Conservation (phyloP, 2,797 vertebrate species). For the Hemibagrus guttatus region DNA sequence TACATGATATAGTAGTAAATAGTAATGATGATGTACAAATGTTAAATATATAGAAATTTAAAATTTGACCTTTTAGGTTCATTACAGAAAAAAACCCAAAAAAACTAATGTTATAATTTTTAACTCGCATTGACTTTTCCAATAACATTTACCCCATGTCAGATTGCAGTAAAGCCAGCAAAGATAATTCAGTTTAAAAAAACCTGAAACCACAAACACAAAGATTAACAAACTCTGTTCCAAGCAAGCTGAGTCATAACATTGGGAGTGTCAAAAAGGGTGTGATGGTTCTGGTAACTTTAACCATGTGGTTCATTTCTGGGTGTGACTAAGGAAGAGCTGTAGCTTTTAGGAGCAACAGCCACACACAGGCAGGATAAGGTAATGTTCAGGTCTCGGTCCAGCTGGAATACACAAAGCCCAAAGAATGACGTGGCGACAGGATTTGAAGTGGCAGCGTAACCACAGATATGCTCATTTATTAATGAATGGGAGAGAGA, state of each 20-base stretch:
- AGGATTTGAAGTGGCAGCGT: neutral
- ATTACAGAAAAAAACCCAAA: neutral
- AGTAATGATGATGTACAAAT: neutral
- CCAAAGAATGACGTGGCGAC: neutral
- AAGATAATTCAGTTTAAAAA: constrained; percentile 19
- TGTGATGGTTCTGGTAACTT: constrained; percentile 64
- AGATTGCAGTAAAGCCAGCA: neutral
- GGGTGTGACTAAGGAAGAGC: constrained; percentile 62
- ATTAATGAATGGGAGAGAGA: constrained; percentile 6
- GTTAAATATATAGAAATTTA: neutral
- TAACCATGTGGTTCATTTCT: constrained; percentile 64
- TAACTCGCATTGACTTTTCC: neutral
- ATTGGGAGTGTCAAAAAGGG: constrained; percentile 43
- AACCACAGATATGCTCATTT: constrained; percentile 21
- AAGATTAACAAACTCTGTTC: constrained; percentile 60
- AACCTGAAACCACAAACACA: constrained; percentile 1
- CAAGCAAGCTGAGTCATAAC: constrained; percentile 60
- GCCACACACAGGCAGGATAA: constrained; percentile 46
- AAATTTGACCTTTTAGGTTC: neutral
- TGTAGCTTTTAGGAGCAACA: constrained; percentile 56
- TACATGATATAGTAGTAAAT: neutral
- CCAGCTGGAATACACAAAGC: constrained; percentile 24
- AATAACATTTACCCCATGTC: neutral
- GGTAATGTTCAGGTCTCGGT: constrained; percentile 26
- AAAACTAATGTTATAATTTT: neutral